Evolutionary conservation across 2,888 invertebrate species (phyloP), one percentile per base, ranked within the genome.

Genomic region (Microdon myrmicae): DNA sequence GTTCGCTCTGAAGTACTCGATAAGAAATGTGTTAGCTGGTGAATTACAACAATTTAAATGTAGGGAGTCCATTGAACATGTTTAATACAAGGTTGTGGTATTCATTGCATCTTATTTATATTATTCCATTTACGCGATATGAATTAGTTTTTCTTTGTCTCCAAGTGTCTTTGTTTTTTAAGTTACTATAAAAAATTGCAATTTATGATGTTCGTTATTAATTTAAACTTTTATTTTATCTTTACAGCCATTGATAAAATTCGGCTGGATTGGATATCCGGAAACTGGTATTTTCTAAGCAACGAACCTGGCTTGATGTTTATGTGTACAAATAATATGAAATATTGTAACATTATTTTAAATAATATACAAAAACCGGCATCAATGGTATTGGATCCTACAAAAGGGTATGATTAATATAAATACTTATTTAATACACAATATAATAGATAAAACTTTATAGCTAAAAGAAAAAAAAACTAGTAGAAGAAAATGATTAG

Each of bases 251-350:
- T 92, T 67, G 86, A 86, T 68, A 88, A 89, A 75, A 82, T 94
- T 72, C 87, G 88, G 4, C 78, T 88, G 68, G 94, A 95, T 81
- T 95, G 94, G 94, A 81, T 92, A 51, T 86, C 90, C 9, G 86
- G 86, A 71, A 92, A 92, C 82, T 93, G 92, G 92, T 95, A 93
- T 81, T 85, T 92, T 75, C 81, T 88, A 71, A 91, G 90, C 79
- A 85, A 83, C 71, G 82, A 81, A 45, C 83, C 86, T 67, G 87
- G 86, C 74, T 83, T 86, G 77, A 84, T 93, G 69, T 88, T 89
- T 79, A 82, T 88, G 70, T 93, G 93, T 80, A 83, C 83, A 59
- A 80, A 81, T 39, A 74, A 82, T 45, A 83, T 90, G 75, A 75
- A 75, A 39, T 81, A 83, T 72, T 94, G 94, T 79, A 84, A 86